A percentile compares a stretch with the other conserved stretches of the same genome.
Conservation (phyloP, 2,888 invertebrate genomes). For the Parnassius glacialis region DNA sequence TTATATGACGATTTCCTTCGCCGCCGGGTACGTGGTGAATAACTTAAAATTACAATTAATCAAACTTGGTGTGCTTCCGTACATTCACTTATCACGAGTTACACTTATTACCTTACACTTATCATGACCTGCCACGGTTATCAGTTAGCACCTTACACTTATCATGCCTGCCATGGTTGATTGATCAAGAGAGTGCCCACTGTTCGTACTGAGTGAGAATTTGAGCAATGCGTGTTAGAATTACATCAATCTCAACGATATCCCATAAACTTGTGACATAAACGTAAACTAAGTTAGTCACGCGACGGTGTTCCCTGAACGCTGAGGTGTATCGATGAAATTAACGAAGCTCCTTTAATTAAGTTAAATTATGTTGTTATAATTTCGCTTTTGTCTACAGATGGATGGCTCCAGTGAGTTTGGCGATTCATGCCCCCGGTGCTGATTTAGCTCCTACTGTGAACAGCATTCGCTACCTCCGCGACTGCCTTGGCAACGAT, state of each 20-base stretch:
- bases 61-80: too few species aligned
- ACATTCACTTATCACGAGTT: too few species aligned
- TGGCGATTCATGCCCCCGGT: constrained; percentile 94
- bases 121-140: too few species aligned
- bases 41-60: too few species aligned
- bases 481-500: constrained; percentile 86
- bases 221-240: constrained; percentile 18
- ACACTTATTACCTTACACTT: too few species aligned
- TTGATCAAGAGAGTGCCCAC: background rate
- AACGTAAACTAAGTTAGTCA: constrained; percentile 18
- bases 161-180: too few species aligned
- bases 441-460: constrained; percentile 89
- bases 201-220: constrained; percentile 4
- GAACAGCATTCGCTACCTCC: constrained; percentile 89
- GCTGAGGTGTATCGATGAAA: constrained; percentile 2
- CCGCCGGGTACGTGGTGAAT: too few species aligned
- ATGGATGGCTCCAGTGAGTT: constrained; percentile 93
- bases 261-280: constrained; percentile 20
- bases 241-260: constrained; percentile 20
- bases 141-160: too few species aligned
- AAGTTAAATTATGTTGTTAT: constrained; percentile 7
- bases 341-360: constrained; percentile 16
- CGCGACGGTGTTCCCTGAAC: constrained; percentile 18
- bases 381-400: constrained; percentile 49
- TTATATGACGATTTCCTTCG: too few species aligned